Conservation (phyloP, 2,797 vertebrate species). For the Catostomus latipinnis region DNA sequence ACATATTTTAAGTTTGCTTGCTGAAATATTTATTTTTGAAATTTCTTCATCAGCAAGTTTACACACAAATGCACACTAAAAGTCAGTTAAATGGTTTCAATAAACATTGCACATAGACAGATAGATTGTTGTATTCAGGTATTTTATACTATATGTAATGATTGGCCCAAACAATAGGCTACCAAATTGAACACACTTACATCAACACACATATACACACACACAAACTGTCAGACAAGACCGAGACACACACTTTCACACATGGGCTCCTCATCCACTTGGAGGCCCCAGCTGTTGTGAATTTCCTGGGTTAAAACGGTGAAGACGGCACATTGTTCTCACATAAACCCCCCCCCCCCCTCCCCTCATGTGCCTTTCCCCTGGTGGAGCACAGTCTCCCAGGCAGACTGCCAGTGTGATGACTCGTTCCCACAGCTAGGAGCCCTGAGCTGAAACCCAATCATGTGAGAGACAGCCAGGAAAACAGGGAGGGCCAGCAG, state of each 20-base stretch:
- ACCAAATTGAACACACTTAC: background rate
- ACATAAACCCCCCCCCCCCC: constrained; percentile 42
- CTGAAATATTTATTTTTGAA: background rate
- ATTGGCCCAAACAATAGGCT: background rate
- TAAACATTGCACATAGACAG: background rate
- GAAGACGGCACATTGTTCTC: constrained; percentile 66
- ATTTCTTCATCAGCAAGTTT: background rate
- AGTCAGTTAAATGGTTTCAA: background rate
- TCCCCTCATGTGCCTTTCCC: constrained; percentile 64
- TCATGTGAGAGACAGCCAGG: constrained; percentile 74
- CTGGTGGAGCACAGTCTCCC: constrained; percentile 64
- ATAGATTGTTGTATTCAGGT: background rate
- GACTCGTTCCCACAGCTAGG: constrained; percentile 75
- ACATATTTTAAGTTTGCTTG: background rate
- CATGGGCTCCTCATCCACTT: constrained; percentile 43
- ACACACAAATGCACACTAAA: background rate
- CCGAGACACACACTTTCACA: constrained; percentile 40
- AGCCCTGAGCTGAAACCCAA: constrained; percentile 75
- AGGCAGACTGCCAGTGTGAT: constrained; percentile 62
- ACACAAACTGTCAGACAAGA: constrained; percentile 16
- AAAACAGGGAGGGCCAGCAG: constrained; percentile 60
- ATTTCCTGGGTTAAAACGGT: constrained; percentile 63
- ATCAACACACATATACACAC: background rate
- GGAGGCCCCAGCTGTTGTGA: constrained; percentile 59
- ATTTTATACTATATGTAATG: background rate